Evolutionary conservation across 2,888 invertebrate genomes (phyloP).

Genomic region (Diarsia brunnea): DNA sequence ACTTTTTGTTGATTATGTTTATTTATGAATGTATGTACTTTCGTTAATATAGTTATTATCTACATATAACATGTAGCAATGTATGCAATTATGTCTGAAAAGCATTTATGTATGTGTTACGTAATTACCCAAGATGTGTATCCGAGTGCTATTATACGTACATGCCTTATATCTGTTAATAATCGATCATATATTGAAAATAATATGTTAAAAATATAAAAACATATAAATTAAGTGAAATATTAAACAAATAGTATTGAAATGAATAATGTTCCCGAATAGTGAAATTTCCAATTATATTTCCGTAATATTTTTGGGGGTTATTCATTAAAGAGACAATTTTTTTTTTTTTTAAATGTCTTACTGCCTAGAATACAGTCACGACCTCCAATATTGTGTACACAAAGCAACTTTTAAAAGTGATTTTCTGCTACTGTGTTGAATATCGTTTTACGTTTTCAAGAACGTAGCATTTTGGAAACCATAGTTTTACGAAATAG

Average conservation of each 20-base stretch:
- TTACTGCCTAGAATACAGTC: not conserved
- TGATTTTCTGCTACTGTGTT: too few relatives aligned
- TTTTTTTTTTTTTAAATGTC: not conserved
- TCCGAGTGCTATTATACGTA: constrained; percentile 61
- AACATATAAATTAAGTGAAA: constrained; percentile 23
- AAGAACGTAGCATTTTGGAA: too few relatives aligned
- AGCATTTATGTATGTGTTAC: constrained; percentile 56
- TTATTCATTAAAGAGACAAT: constrained; percentile 1
- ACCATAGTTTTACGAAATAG: too few relatives aligned
- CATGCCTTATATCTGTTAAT: constrained; percentile 66
- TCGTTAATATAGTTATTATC: constrained; percentile 41
- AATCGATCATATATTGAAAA: constrained; percentile 48
- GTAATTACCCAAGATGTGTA: constrained; percentile 50
- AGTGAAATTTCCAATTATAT: constrained; percentile 35
- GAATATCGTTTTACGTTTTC: too few relatives aligned
- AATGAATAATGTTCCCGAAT: constrained; percentile 23
- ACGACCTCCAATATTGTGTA: too few relatives aligned
- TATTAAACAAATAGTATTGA: constrained; percentile 1
- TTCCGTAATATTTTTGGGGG: constrained; percentile 8
- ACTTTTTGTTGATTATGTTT: constrained; percentile 43
- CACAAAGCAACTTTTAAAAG: too few relatives aligned
- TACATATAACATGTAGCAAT: constrained; percentile 46
- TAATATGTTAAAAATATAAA: constrained; percentile 47
- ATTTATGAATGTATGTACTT: constrained; percentile 49
- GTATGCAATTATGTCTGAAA: constrained; percentile 51